Conservation (phyloP, 2,888 invertebrate genomes). For the Rutpela maculata region DNA sequence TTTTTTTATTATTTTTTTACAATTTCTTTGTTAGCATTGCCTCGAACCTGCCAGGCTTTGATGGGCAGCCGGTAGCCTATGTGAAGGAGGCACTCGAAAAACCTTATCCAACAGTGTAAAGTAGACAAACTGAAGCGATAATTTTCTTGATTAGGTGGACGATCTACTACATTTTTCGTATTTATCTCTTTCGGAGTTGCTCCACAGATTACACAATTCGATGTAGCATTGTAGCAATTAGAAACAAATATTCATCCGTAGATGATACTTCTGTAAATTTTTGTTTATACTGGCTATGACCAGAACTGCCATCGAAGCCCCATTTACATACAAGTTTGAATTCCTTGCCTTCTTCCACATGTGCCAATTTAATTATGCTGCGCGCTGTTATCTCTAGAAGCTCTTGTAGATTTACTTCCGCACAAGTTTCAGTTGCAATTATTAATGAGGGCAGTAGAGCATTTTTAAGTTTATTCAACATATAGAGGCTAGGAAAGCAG, state of each 20-base stretch:
- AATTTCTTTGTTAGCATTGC: too few species aligned
- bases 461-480: conserved; percentile 29
- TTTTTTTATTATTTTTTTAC: too few species aligned
- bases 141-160: conserved; percentile 39
- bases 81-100: too few species aligned
- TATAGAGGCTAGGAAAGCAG: conserved; percentile 34
- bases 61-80: too few species aligned
- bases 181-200: conserved; percentile 44
- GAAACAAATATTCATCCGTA: conserved; percentile 18
- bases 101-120: conserved; percentile 61
- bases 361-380: conserved; percentile 47
- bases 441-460: conserved; percentile 22
- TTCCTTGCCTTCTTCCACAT: conserved; percentile 49
- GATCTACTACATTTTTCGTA: conserved; percentile 32
- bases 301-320: too few species aligned
- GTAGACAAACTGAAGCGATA: conserved; percentile 49
- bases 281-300: conserved; percentile 46
- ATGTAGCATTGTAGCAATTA: conserved; percentile 28
- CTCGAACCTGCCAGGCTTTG: too few species aligned
- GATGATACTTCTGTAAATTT: conserved; percentile 47
- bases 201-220: conserved; percentile 41
- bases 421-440: conserved; percentile 31
- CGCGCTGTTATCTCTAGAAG: conserved; percentile 30
- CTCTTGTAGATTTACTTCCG: conserved; percentile 39
- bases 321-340: conserved; percentile 49